phyloP scores from a whole-genome alignment of 2,797 vertebrate genomes.

The Craterocephalus amniculus region DNA sequence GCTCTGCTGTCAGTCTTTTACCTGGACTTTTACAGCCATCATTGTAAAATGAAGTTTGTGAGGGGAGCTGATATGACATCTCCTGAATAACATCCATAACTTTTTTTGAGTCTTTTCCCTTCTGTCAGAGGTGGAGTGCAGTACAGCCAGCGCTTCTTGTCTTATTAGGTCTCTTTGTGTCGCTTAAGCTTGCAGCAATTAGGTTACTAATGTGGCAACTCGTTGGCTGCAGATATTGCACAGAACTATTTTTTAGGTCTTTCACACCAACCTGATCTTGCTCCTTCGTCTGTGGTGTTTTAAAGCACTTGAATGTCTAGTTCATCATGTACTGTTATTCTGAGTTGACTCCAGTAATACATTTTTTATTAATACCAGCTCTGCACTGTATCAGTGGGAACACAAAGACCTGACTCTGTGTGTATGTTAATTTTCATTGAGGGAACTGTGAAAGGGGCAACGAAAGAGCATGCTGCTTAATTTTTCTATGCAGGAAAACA shows the following conservation, averaged over 20 bases:
- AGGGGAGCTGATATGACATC: not conserved
- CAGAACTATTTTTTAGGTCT: not conserved
- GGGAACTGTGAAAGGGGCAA: not conserved
- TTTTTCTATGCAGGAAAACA: not conserved
- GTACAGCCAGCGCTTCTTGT: not conserved
- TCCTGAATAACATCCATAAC: not conserved
- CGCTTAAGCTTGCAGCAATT: not conserved
- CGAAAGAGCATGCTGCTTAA: not conserved
- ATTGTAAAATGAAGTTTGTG: not conserved
- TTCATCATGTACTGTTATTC: not conserved
- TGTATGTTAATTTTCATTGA: not conserved
- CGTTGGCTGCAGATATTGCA: not conserved
- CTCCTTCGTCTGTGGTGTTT: not conserved
- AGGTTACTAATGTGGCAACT: not conserved
- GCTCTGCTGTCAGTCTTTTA: not conserved
- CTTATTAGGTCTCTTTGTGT: not conserved
- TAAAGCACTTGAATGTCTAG: not conserved
- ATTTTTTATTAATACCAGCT: too few relatives aligned
- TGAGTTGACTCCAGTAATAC: not conserved
- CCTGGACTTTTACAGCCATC: not conserved
- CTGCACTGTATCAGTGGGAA: not conserved
- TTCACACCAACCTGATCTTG: not conserved
- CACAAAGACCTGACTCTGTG: not conserved
- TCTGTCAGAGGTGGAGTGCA: not conserved
- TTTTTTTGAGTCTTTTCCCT: not conserved